Evolutionary conservation across 1,140 invertebrate genomes (phyloP).

Genomic region (Aphelenchoides fujianensis): DNA sequence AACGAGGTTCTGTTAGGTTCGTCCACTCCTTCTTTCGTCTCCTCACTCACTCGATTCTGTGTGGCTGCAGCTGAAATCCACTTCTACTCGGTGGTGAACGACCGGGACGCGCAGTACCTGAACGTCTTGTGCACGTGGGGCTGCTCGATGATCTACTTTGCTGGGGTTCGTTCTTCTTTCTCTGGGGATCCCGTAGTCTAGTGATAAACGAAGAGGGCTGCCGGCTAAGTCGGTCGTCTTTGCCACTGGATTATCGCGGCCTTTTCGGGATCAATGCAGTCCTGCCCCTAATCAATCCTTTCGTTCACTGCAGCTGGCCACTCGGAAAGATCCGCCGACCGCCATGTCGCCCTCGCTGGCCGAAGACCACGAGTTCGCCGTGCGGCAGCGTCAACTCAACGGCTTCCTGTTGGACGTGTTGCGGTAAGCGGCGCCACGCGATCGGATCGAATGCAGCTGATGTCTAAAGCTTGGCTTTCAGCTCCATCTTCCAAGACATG

Average conservation of each 20-base stretch:
- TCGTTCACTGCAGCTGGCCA: conserved; percentile 22
- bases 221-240: too few species aligned
- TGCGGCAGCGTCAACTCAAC: conserved; percentile 70
- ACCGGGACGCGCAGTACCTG: conserved; percentile 46
- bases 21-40: conserved; percentile 15
- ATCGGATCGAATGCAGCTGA: conserved; percentile 1
- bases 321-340: conserved; percentile 22
- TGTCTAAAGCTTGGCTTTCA: conserved; percentile 43
- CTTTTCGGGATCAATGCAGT: too few species aligned
- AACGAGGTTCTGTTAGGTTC: conserved; percentile 39
- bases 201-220: too few species aligned
- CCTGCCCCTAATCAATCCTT: too few species aligned
- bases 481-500: conserved; percentile 74
- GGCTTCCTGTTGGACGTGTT: conserved; percentile 72
- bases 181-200: too few species aligned
- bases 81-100: conserved; percentile 47
- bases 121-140: conserved; percentile 53
- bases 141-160: conserved; percentile 43
- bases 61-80: conserved; percentile 53
- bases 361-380: conserved; percentile 45
- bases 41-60: too few species aligned
- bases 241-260: too few species aligned
- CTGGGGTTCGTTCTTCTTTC: conserved; percentile 35
- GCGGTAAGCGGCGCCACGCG: conserved; percentile 65
- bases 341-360: conserved; percentile 35